Conservation (phyloP, 2,888 invertebrate genomes). For the Caenorhabditis becei region DNA sequence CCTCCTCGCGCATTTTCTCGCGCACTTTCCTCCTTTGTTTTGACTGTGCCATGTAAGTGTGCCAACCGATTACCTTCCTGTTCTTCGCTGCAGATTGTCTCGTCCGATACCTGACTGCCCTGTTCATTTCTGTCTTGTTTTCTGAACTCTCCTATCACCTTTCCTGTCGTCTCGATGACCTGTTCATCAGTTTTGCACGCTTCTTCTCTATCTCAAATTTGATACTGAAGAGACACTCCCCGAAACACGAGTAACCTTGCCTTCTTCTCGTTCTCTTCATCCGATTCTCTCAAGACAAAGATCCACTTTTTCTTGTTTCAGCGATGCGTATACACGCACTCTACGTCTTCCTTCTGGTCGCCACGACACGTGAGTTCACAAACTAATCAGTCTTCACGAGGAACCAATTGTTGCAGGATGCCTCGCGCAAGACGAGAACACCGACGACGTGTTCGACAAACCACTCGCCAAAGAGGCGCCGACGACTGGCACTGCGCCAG, state of each 20-base stretch:
- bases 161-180: constrained; percentile 4
- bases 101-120: background rate
- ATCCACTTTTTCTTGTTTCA: constrained; percentile 21
- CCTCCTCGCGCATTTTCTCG: background rate
- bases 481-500: constrained; percentile 5
- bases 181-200: constrained; percentile 4
- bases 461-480: constrained; percentile 15
- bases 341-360: constrained; percentile 1
- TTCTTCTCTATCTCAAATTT: background rate
- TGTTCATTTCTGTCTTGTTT: constrained; percentile 1
- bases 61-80: constrained; percentile 2
- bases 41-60: constrained; percentile 12
- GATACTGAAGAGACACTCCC: background rate
- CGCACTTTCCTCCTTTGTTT: constrained; percentile 26
- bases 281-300: background rate
- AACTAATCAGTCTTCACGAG: background rate
- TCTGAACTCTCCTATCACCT: constrained; percentile 7
- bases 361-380: constrained; percentile 27
- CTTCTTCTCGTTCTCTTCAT: background rate
- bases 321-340: constrained; percentile 32
- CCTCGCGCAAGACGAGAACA: constrained; percentile 46
- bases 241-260: background rate
- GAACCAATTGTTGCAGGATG: constrained; percentile 16
- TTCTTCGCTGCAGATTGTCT: background rate
- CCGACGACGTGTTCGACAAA: constrained; percentile 47